Base-by-base conservation (phyloP, 2,888 invertebrate species). In the Parelbella ahira region DNA sequence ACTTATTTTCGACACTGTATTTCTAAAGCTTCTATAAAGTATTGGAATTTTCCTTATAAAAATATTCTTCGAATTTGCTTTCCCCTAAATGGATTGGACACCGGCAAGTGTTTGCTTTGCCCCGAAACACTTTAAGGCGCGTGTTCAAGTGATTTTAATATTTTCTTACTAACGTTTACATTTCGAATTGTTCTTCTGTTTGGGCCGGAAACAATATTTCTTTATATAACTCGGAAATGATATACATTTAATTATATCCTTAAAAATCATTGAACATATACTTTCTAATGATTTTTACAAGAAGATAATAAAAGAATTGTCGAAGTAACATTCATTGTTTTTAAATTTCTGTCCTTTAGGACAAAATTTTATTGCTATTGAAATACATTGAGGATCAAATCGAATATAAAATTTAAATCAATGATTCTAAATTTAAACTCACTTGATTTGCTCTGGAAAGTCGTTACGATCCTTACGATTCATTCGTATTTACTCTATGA, bases 81-180 rank as follows among this genome's bases (percentile, higher is more conserved):
- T 9, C 25, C 11, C 30, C 18, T 5, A 39, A 39, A 32, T 39
- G 32, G 39, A 39, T 39, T 39, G 39, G 39, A 39, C 30, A 39
- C 19, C 11, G 10, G 1, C 5, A 11, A 32, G 39, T 39, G 32
- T 32, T 39, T 39, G 18, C 24, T 32, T 32, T n/a, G 11, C 19
- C 30, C 39, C 32, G 4, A 39, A 39, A 39, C 32, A 33, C 25
- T 32, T 39, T 27, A 9, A 19, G 25, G 32, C 32, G 12, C 25
- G 39, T 41, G 32, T 41, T 41, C 32, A 25, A 41, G 39, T 33
- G 32, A 13, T 33, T 41, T 39, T 20, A 27, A 41, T 41, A 25
- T 41, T 33, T 19, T 33, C 12, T 24, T 19, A 25, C 12, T 27
- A 32, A 10, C 32, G 39, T 39, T 39, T 39, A 19, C 24, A 8